Evolutionary conservation across 2,113 vertebrate species (phyloP), one percentile per base, ranked within the genome.

Genomic region (Morone saxatilis): DNA sequence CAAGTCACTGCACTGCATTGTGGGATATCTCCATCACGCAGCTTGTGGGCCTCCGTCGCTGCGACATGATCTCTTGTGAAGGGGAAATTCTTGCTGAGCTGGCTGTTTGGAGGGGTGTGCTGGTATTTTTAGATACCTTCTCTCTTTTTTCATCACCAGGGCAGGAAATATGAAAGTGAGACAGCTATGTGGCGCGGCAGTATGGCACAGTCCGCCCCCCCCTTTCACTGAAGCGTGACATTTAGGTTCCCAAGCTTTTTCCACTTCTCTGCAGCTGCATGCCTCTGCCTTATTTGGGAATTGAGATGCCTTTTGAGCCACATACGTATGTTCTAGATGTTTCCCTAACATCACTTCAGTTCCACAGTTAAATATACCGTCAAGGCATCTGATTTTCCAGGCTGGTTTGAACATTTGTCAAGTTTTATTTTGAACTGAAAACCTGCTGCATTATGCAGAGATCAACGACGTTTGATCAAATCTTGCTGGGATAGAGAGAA

Each of bases 11-110:
- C 75, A 54, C 13, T 82, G 85, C 78, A 90, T 88, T 90, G 85
- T 88, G 89, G 92, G 89, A 89, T 48, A 67, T 71, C 80, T 82
- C 62, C 47, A 48, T 61, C 82, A 47, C 36, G 25, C 81, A 70
- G 85, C 79, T 86, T 9, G n/a, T 69, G 47, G 77, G 76, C 65
- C 40, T 73, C 69, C 45, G 22, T 50, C 10, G 11, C 56, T 72
- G 87, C 45, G 51, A 84, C 82, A 50, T 73, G 84, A 91, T 91
- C 71, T 25, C 71, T 45, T 54, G 38, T 82, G 86, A 93, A 93
- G 88, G 92, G 89, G 80, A 89, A 87, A 88, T 84, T 91, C 81
- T 90, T 22, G 86, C 92, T 87, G 91, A 93, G 91, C 81, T 57
- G 67, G 84, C 86, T 82, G n/a, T 85, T 85, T 84, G 65, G 63